These are phyloP conservation scores for Eriocheir sinensis DNA, from an alignment of 1,140 invertebrate species.

Conservation along the genomic window DNA sequence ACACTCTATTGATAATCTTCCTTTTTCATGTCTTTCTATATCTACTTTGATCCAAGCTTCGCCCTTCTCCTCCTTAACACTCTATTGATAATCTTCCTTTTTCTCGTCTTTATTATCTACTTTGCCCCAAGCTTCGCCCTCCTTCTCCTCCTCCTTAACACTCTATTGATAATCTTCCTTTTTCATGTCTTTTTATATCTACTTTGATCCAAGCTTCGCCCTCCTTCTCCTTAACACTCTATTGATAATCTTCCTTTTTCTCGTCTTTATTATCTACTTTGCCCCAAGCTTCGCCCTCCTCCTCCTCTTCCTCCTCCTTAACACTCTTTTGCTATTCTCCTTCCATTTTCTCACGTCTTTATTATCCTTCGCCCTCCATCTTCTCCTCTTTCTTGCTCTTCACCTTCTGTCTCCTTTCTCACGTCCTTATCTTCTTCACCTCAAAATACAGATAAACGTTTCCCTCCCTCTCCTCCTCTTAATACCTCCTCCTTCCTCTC, in stretches of 20 bases:
- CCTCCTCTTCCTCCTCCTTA: neutral
- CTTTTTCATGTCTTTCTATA: too few relatives aligned
- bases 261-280: neutral
- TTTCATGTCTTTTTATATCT: too few relatives aligned
- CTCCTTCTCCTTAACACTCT: neutral
- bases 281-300: neutral
- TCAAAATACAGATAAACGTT: too few relatives aligned
- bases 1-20: too few relatives aligned
- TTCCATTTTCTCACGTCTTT: neutral
- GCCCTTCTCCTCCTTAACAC: neutral
- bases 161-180: too few relatives aligned
- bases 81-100: conserved; percentile 27
- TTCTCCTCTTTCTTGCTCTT: neutral
- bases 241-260: conserved; percentile 27
- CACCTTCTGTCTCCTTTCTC: neutral
- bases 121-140: too few relatives aligned
- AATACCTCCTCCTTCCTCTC: neutral
- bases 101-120: neutral
- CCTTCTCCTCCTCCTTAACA: too few relatives aligned
- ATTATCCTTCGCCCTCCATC: neutral
- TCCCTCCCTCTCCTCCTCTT: conserved; percentile 1
- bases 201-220: too few relatives aligned
- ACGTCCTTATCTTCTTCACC: neutral
- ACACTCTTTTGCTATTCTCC: neutral
- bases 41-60: too few relatives aligned